Evolutionary conservation across 1,140 invertebrate species (phyloP).

Genomic region (Drosophila virilis): DNA sequence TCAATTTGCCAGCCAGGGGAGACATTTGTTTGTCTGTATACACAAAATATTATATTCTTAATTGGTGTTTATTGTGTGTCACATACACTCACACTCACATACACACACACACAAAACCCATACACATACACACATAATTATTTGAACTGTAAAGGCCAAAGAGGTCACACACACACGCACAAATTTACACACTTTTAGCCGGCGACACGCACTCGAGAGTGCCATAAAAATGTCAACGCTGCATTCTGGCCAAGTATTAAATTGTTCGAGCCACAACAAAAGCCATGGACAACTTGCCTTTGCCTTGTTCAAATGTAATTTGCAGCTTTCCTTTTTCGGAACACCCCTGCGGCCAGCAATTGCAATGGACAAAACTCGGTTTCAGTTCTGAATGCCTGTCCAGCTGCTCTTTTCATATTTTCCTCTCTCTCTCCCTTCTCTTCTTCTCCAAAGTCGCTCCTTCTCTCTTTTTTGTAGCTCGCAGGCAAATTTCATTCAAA

Average conservation of each 20-base stretch:
- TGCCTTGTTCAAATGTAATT: conserved; percentile 72
- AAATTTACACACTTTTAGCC: conserved; percentile 29
- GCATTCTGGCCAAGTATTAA: conserved; percentile 60
- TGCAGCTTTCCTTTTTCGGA: conserved; percentile 51
- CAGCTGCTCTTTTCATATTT: conserved; percentile 26
- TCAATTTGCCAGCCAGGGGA: conserved; percentile 59
- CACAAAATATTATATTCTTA: conserved; percentile 82
- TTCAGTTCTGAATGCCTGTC: conserved; percentile 33
- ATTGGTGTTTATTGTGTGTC: conserved; percentile 82
- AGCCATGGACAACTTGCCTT: conserved; percentile 45
- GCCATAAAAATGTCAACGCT: conserved; percentile 80
- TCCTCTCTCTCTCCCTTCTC: neutral
- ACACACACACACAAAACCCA: conserved; percentile 13
- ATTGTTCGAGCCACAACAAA: conserved; percentile 51
- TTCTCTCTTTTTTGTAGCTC: conserved; percentile 23
- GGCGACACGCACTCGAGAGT: conserved; percentile 48
- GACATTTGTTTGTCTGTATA: conserved; percentile 67
- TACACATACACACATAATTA: conserved; percentile 7
- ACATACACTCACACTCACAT: conserved; percentile 54
- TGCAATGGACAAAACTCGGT: conserved; percentile 47
- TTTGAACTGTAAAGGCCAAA: conserved; percentile 23
- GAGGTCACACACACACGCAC: conserved; percentile 5
- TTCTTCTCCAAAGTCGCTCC: neutral
- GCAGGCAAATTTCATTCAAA: conserved; percentile 54
- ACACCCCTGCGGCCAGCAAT: conserved; percentile 38